Base-by-base conservation (phyloP, 2,797 vertebrate genomes). In the Cryptoprocta ferox region DNA sequence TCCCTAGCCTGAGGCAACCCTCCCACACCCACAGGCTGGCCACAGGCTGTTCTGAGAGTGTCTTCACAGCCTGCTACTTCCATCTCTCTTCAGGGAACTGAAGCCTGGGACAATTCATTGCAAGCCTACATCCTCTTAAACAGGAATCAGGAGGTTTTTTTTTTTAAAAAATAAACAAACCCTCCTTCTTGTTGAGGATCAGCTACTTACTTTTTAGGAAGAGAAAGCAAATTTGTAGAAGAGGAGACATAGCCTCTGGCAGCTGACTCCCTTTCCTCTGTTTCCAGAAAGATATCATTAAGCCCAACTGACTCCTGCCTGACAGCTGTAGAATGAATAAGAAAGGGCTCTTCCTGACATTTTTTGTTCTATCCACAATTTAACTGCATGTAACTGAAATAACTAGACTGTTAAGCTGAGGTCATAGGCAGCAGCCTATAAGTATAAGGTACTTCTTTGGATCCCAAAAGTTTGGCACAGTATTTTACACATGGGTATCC, bases 161-260 rank as follows among this genome's bases (percentile, higher is more conserved):
- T 45, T 96, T 93, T 95, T 93, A 91, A 95, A 94, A 45, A 95
- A 88, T 96, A 96, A 97, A 95, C 68, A 85, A 95, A 85, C 10
- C 80, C 71, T 95, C 65, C 70, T 91, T 65, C 48, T 89, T 89
- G 86, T 59, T 61, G 42, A 83, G 65, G 75, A 94, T 90, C 83
- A 92, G 45, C 81, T 35, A 35, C 84, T 89, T 26, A 24, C 59
- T 87, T 92, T 85, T 81, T 50, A 68, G 81, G 80, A 94, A 89
- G 75, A 94, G 71, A 95, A 86, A 91, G 75, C 91, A 93, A 75
- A 92, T 93, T 94, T 97, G 81, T 73, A 65, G 81, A 89, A 79
- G 39, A 66, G 73, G 61, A 84, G 89, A 95, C 66, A 65, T 24
- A 79, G 56, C 56, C n/a, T 84, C 76, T 82, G 95, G 89, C 83